A percentile compares a stretch with the other conserved stretches of the same genome.
Conservation (phyloP, 2,797 vertebrate genomes). For the Parauchenoglanis punctatus region DNA sequence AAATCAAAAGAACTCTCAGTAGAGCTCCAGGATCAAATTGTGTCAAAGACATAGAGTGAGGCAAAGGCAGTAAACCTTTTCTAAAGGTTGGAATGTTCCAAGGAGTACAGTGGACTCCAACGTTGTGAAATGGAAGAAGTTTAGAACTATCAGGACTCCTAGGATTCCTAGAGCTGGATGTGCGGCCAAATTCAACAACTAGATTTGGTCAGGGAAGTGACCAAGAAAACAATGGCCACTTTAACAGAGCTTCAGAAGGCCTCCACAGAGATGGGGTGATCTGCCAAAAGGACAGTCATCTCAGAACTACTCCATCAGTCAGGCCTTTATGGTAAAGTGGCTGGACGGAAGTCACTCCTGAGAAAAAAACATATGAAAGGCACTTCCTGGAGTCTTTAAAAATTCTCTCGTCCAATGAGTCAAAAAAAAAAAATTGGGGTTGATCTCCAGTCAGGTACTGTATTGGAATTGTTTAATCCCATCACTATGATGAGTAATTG, state of each 20-base stretch:
- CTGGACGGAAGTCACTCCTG: neutral
- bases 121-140: neutral
- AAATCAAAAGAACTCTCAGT: neutral
- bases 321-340: neutral
- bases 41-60: neutral
- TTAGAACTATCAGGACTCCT: neutral
- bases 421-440: neutral
- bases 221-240: neutral
- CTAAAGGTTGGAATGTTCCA: neutral
- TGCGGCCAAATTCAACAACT: neutral
- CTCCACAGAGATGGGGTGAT: neutral
- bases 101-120: neutral
- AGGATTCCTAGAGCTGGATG: neutral
- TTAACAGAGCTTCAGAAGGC: neutral
- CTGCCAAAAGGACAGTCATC: neutral
- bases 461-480: neutral
- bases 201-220: neutral
- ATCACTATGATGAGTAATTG: neutral
- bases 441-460: neutral
- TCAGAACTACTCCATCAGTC: neutral
- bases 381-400: neutral
- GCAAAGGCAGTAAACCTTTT: neutral
- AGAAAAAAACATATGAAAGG: neutral
- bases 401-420: neutral
- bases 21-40: neutral